A percentile compares a stretch with the other conserved stretches of the same genome.
These are phyloP conservation scores for Prochilodus magdalenae DNA, from an alignment of 2,113 vertebrate species.

Conservation along the genomic window DNA sequence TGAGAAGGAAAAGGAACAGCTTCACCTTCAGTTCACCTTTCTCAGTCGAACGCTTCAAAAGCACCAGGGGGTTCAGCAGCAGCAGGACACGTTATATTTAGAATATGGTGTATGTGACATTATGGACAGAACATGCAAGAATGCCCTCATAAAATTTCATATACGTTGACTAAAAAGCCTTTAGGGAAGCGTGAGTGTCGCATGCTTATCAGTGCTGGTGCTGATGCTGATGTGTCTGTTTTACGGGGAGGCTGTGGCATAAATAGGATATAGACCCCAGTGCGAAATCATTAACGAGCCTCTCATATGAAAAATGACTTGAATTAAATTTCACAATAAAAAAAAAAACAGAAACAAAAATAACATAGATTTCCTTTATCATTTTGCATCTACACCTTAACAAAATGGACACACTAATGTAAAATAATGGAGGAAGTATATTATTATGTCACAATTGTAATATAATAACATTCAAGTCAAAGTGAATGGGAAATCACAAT, in stretches of 20 bases:
- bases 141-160: neutral
- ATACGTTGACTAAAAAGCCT: neutral
- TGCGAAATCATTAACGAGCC: neutral
- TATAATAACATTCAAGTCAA: too few relatives aligned
- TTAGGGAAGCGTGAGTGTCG: neutral
- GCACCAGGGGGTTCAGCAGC: neutral
- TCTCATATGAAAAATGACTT: neutral
- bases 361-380: neutral
- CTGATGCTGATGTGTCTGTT: neutral
- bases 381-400: too few relatives aligned
- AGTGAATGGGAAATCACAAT: too few relatives aligned
- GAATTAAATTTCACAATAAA: too few relatives aligned
- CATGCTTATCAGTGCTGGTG: neutral
- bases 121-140: constrained; percentile 10
- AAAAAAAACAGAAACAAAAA: too few relatives aligned
- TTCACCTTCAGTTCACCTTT: constrained; percentile 50
- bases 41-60: constrained; percentile 9
- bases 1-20: constrained; percentile 29
- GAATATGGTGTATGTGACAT: neutral
- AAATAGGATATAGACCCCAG: neutral
- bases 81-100: neutral
- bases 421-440: too few relatives aligned
- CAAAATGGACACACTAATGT: too few relatives aligned
- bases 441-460: too few relatives aligned
- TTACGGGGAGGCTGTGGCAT: neutral